Evolutionary conservation across 2,888 invertebrate species (phyloP).

Genomic region (Chymomyza amoena): DNA sequence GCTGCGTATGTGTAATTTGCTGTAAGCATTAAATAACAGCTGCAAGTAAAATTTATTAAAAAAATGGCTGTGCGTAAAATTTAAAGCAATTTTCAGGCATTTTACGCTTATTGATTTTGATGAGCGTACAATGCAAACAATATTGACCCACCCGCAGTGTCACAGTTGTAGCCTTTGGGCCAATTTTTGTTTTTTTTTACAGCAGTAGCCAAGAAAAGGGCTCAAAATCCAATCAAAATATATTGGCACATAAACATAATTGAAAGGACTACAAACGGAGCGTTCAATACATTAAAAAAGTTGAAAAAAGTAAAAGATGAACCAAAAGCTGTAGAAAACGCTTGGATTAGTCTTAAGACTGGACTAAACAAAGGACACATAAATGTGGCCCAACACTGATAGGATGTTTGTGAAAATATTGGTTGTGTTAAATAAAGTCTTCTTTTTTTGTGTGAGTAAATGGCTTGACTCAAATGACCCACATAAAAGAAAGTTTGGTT

Average conservation of each 20-base stretch:
- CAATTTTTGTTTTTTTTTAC: background rate
- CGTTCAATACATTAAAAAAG: constrained; percentile 14
- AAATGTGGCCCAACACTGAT: background rate
- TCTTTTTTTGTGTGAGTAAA: constrained; percentile 1
- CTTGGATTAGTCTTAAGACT: constrained; percentile 29
- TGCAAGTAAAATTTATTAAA: constrained; percentile 1
- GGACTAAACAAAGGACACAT: background rate
- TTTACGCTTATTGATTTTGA: constrained; percentile 67
- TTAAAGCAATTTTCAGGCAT: constrained; percentile 47
- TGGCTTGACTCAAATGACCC: background rate
- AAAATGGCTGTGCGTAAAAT: background rate
- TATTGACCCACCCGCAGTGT: background rate
- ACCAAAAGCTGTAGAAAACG: constrained; percentile 33
- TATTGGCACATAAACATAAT: constrained; percentile 61
- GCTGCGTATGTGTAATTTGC: constrained; percentile 1
- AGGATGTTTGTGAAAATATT: background rate
- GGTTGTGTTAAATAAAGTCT: background rate
- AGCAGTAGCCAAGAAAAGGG: background rate
- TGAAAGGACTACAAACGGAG: constrained; percentile 43
- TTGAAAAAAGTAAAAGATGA: background rate
- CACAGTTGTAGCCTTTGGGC: background rate
- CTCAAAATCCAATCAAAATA: constrained; percentile 44
- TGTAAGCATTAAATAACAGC: background rate
- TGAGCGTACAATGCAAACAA: constrained; percentile 32
- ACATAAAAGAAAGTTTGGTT: constrained; percentile 3